phyloP scores from a whole-genome alignment of 1,140 invertebrate genomes.

The Megathymus violae region DNA sequence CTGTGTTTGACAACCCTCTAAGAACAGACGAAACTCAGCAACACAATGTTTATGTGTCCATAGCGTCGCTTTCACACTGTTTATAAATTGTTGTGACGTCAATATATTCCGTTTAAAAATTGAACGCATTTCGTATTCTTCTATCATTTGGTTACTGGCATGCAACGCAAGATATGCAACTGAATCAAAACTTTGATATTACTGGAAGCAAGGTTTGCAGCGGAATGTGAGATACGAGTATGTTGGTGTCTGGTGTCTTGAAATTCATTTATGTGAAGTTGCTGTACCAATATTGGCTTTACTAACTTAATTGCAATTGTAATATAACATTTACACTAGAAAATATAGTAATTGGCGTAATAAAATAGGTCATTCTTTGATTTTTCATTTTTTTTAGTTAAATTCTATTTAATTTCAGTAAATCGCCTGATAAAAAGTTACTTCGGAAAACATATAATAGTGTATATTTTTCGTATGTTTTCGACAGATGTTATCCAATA shows the following conservation, averaged over 20 bases:
- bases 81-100: slow-evolving; percentile 33
- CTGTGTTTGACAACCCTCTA: slow-evolving; percentile 46
- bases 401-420: no score
- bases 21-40: slow-evolving; percentile 41
- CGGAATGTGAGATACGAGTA: slow-evolving; percentile 40
- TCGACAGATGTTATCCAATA: no score
- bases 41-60: slow-evolving; percentile 41
- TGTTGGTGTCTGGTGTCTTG: slow-evolving; percentile 40
- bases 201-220: slow-evolving; percentile 41
- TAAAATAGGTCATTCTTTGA: no score
- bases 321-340: slow-evolving; percentile 39
- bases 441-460: no score
- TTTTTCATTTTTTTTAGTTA: no score
- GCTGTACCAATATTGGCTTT: slow-evolving; percentile 59
- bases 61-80: slow-evolving; percentile 25
- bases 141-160: slow-evolving; percentile 37
- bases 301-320: slow-evolving; percentile 53
- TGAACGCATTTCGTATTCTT: slow-evolving; percentile 27
- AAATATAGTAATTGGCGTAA: no score
- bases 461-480: no score
- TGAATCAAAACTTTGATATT: slow-evolving; percentile 47
- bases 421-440: no score
- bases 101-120: slow-evolving; percentile 36
- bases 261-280: slow-evolving; percentile 48
- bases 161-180: slow-evolving; percentile 36